Evolutionary conservation across 1,140 invertebrate genomes (phyloP), one percentile per base, ranked within the genome.

Genomic region (Cotesia typhae): DNA sequence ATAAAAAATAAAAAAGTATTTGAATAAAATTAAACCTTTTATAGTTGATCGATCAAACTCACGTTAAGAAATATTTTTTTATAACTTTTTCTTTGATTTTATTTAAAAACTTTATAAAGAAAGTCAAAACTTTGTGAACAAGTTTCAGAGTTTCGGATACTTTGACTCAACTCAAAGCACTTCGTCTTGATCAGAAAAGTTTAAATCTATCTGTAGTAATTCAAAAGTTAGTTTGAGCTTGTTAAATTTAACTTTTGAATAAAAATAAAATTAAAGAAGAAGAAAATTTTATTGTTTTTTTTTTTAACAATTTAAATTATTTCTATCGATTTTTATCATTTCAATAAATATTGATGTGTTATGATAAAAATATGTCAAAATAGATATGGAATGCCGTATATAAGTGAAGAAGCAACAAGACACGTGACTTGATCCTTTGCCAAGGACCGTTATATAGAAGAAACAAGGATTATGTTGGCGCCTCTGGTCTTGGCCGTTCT

Each of bases 381-480:
- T 20, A 57, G 5, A n/a, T 20, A 57, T 9, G 12, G n/a, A 14
- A 57, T 57, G 12, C n/a, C 3, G 7, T 20, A 57, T 17, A 20
- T 17, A 20, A 57, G 53, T 17, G 53, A 57, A 57, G 53, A 57
- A 57, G 53, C 17, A 36, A 65, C 35, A 41, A 65, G 36, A 65
- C 37, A 47, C 41, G 41, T 47, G 41, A 47, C 41, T 47, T 47
- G 63, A 71, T 71, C 55, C 63, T 72, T 72, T 71, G 71, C 74
- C 75, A 78, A 78, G 76, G 72, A 80, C 79, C 79, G 80, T 80
- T 80, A 79, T 67, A 75, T 67, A 75, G 69, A 55, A 71, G 72
- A 78, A 81, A 75, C 47, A 63, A 75, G 79, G 77, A 80, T 77
- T 78, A 79, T 75, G 80, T 80, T 79, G 80, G 80, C 81, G 81